phyloP scores from a whole-genome alignment of 2,888 invertebrate species.

The Pocota personata region DNA sequence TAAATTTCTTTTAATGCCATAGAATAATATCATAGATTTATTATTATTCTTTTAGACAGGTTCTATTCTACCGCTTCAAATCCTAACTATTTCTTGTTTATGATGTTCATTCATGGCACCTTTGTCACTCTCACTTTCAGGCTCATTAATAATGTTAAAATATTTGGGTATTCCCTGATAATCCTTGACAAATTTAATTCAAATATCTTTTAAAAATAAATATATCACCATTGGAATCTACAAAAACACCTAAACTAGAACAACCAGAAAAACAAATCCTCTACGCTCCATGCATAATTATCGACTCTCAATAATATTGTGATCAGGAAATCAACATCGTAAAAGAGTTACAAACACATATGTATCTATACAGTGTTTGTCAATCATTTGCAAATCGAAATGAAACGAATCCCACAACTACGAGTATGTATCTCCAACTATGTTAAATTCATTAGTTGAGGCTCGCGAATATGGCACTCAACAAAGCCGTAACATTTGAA shows the following conservation, averaged over 20 bases:
- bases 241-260: neutral
- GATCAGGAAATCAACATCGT: conserved; percentile 20
- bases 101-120: neutral
- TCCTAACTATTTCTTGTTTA: neutral
- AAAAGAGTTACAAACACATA: neutral
- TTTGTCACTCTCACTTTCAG: neutral
- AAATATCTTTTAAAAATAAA: neutral
- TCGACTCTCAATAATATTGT: neutral
- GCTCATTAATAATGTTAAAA: neutral
- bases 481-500: conserved; percentile 9
- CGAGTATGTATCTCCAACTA: neutral
- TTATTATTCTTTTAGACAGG: neutral
- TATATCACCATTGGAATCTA: neutral
- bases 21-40: neutral
- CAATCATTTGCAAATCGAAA: conserved; percentile 1
- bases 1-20: neutral
- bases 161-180: neutral
- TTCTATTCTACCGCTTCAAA: neutral
- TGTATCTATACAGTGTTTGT: neutral
- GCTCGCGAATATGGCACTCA: neutral
- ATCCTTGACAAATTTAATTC: neutral
- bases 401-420: conserved; percentile 7
- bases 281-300: neutral
- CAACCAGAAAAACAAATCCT: neutral
- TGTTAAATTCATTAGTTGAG: conserved; percentile 18